These are phyloP conservation scores for Lomographa bimaculata DNA, from an alignment of 2,888 invertebrate genomes.

Conservation along the genomic window DNA sequence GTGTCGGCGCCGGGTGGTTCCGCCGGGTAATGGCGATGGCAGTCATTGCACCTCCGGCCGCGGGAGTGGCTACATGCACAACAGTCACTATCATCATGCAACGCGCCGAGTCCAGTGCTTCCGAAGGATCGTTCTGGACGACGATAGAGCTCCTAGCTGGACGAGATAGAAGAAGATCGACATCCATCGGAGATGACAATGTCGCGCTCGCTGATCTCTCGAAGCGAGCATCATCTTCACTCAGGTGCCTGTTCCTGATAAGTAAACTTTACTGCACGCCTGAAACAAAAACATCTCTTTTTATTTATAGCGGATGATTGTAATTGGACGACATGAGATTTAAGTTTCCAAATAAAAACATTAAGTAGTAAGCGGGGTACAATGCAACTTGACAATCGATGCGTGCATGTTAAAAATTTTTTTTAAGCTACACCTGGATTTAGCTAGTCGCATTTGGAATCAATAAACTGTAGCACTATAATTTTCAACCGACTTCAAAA, in stretches of 20 bases:
- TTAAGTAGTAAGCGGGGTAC: too few relatives aligned
- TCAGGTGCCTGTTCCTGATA: slow-evolving; percentile 55
- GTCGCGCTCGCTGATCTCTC: slow-evolving; percentile 41
- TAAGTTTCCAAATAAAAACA: too few relatives aligned
- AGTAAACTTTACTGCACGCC: slow-evolving; percentile 7
- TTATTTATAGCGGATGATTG: too few relatives aligned
- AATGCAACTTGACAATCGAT: too few relatives aligned
- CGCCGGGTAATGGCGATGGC: slow-evolving; percentile 57
- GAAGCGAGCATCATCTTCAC: slow-evolving; percentile 56
- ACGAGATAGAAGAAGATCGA: slow-evolving; percentile 73
- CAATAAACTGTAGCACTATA: too few relatives aligned
- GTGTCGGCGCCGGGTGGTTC: slow-evolving; percentile 50
- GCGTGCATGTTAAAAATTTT: too few relatives aligned
- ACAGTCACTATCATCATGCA: slow-evolving; percentile 55
- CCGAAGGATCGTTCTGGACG: slow-evolving; percentile 84
- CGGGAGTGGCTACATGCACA: slow-evolving; percentile 62
- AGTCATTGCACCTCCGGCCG: slow-evolving; percentile 78
- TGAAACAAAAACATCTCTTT: background rate
- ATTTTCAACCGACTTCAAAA: too few relatives aligned
- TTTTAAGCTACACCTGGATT: too few relatives aligned
- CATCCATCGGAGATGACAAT: slow-evolving; percentile 68
- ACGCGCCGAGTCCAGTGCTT: slow-evolving; percentile 67
- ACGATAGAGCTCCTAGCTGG: slow-evolving; percentile 85
- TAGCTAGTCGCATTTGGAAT: too few relatives aligned
- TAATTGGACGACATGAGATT: too few relatives aligned